Percentiles rank a stretch among this genome's conserved stretches.
Conservation (phyloP, 2,113 vertebrate species). For the Rhipidura dahli region DNA sequence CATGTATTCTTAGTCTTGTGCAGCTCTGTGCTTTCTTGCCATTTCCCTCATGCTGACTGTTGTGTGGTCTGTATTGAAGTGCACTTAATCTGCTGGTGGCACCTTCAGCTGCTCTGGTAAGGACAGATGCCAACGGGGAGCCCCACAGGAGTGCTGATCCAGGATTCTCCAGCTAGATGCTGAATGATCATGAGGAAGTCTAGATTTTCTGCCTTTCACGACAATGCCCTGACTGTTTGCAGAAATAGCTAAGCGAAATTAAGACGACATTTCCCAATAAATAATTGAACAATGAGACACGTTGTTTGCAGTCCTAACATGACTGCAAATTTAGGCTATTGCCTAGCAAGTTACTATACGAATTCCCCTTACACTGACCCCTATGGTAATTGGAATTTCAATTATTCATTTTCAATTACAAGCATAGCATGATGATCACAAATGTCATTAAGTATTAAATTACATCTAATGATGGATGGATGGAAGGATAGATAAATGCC, state of each 20-base stretch:
- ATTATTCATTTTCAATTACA: constrained; percentile 80
- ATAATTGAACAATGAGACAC: constrained; percentile 58
- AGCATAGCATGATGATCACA: constrained; percentile 71
- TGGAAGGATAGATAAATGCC: constrained; percentile 38
- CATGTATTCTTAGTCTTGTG: background rate
- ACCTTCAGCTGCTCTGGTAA: background rate
- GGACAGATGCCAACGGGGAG: background rate
- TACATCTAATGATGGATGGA: constrained; percentile 67
- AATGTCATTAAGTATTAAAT: constrained; percentile 77
- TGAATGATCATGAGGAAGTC: background rate
- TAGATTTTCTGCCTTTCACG: background rate
- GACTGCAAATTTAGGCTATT: constrained; percentile 55
- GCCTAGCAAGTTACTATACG: constrained; percentile 52
- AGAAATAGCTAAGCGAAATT: constrained; percentile 8
- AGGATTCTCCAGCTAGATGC: background rate
- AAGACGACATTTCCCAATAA: constrained; percentile 21
- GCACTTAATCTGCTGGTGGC: background rate
- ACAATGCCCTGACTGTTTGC: background rate
- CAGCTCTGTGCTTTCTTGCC: background rate
- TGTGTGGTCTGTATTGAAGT: background rate
- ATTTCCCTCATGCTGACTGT: background rate
- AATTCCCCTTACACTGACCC: constrained; percentile 66
- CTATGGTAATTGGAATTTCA: constrained; percentile 77
- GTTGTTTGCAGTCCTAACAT: constrained; percentile 54
- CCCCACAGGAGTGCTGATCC: background rate